These are phyloP conservation scores for Hydrophis major DNA, from an alignment of 2,797 vertebrate genomes.

Conservation along the genomic window DNA sequence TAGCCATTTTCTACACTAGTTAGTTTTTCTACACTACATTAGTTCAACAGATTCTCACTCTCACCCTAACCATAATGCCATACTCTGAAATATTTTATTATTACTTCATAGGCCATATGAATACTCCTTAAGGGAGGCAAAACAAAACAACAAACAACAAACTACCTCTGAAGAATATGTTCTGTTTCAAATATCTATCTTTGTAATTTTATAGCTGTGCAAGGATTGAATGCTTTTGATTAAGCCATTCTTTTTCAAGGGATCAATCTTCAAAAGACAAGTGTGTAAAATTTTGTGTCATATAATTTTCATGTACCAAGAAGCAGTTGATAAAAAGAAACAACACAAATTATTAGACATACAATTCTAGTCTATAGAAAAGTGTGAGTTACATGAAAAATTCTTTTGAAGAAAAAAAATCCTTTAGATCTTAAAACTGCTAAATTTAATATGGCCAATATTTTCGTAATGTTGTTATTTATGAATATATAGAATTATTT, in stretches of 20 bases:
- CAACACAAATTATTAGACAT: not conserved
- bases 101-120: not conserved
- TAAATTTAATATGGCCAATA: not conserved
- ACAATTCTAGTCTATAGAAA: not conserved
- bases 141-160: not conserved
- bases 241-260: not conserved
- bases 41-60: not conserved
- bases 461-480: not conserved
- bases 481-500: rapidly evolving
- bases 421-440: not conserved
- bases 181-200: not conserved
- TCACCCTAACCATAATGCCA: not conserved
- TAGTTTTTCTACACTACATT: not conserved
- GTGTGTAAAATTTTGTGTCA: not conserved
- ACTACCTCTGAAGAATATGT: not conserved
- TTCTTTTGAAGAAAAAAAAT: not conserved
- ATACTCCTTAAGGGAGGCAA: not conserved
- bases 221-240: not conserved
- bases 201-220: not conserved
- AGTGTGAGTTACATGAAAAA: not conserved
- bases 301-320: not conserved
- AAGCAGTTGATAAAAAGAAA: not conserved
- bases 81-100: not conserved
- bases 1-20: not conserved
- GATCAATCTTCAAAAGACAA: not conserved